Evolutionary conservation across 2,797 vertebrate species (phyloP).

Genomic region (Gadopsis marmoratus): DNA sequence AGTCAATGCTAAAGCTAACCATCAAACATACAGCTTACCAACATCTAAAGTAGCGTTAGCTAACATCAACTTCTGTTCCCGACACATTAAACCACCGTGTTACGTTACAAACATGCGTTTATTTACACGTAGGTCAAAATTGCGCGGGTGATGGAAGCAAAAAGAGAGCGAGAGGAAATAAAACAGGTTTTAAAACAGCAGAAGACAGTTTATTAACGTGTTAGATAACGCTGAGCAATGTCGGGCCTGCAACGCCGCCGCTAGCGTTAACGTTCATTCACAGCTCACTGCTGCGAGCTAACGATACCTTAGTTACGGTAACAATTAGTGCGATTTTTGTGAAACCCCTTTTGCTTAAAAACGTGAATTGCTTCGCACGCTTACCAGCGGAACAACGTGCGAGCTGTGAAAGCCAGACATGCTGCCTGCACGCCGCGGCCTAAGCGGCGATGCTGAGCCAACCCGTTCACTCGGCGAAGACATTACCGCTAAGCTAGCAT

Average conservation of each 20-base stretch:
- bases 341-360: accelerated
- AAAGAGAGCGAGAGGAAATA: background rate
- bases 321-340: accelerated
- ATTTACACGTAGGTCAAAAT: accelerated
- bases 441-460: slow-evolving; percentile 19
- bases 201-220: slow-evolving; percentile 25
- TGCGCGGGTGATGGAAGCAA: background rate
- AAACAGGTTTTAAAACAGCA: slow-evolving; percentile 28
- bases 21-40: background rate
- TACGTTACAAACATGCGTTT: background rate
- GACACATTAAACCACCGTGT: too few relatives aligned
- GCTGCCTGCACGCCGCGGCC: slow-evolving; percentile 58
- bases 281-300: background rate
- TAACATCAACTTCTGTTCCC: accelerated
- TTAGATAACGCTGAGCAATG: slow-evolving; percentile 47
- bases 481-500: slow-evolving; percentile 54
- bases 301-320: accelerated
- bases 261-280: slow-evolving; percentile 40
- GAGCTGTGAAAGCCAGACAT: background rate
- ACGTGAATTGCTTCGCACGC: background rate
- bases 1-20: slow-evolving; percentile 41
- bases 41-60: background rate
- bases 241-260: slow-evolving; percentile 45
- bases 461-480: slow-evolving; percentile 31
- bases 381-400: background rate